Evolutionary conservation across 2,113 vertebrate species (phyloP), one percentile per base, ranked within the genome.

Genomic region (Mustela nigripes): DNA sequence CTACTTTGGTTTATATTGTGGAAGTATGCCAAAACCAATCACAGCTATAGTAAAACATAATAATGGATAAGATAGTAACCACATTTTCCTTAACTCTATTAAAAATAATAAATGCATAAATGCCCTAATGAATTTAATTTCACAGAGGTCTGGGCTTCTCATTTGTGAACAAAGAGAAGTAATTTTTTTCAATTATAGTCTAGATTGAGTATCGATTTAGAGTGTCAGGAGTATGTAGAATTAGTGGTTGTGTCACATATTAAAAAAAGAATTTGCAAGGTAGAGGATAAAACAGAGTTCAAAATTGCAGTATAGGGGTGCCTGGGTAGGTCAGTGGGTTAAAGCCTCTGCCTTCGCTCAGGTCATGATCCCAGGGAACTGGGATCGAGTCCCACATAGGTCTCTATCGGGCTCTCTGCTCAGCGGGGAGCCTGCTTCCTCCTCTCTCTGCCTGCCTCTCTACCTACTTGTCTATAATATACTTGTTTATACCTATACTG

Each of bases 11-110:
- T 87, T 95, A 78, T 65, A 2, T 60, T 88, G 6, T 80, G 7
- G 14, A 88, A 67, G 3, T 0, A 73, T 91, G 26, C 16, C n/a
- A 91, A 91, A 91, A 22, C 1, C 7, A 91, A 21, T 58, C 50
- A 65, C n/a, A 67, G 4, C 6, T 14, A 39, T 62, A 16, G 5
- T 74, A 74, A 95, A 95, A 39, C 39, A 63, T 63, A 97, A 89
- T 73, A 79, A 79, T 50, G 6, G 18, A 73, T 63, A 78, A 58
- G 26, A 45, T 48, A 69, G 33, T 91, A 53, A 63, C 18, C 48
- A 11, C 88, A 84, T 94, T 94, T 81, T 94, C 21, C 81, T 76
- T 5, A 88, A 69, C 5, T 45, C 4, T 95, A 53, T 89, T 22
- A 80, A 80, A 60, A 63, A 62, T 1, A 69, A 45, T 18, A 87